A percentile compares a stretch with the other conserved stretches of the same genome.
Conservation (phyloP, 2,888 invertebrate genomes). For the Temnothorax unifasciatus region DNA sequence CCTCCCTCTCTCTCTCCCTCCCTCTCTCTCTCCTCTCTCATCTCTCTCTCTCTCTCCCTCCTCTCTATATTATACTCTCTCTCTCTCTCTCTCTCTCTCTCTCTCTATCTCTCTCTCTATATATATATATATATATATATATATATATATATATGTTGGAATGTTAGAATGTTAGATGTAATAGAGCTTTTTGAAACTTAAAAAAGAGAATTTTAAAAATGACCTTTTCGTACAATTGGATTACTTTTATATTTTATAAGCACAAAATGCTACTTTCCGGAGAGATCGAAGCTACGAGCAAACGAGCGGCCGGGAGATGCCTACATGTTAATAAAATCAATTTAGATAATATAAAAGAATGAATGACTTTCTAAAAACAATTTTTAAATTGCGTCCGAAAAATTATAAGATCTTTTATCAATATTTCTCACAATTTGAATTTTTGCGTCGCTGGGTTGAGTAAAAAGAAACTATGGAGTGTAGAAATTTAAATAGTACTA, state of each 20-base stretch:
- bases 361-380: not conserved
- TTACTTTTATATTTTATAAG: not conserved
- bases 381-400: not conserved
- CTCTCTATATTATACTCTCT: too few relatives aligned
- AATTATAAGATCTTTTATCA: not conserved
- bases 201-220: not conserved
- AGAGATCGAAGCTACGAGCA: conserved; percentile 56
- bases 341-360: not conserved
- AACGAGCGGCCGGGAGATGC: conserved; percentile 54
- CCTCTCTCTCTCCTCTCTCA: too few relatives aligned
- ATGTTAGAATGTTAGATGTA: not conserved
- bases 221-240: not conserved
- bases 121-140: too few relatives aligned
- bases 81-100: too few relatives aligned
- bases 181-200: not conserved
- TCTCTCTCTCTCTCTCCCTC: too few relatives aligned
- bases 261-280: conserved; percentile 24
- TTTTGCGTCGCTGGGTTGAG: not conserved
- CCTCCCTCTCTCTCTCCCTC: too few relatives aligned
- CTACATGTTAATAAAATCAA: not conserved
- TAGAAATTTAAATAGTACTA: conserved; percentile 32
- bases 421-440: not conserved
- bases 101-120: too few relatives aligned
- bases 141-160: too few relatives aligned
- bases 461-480: not conserved